A percentile compares a stretch with the other conserved stretches of the same genome.
Evolutionary conservation across 30 jellyfish, hydroid and myxozoan species (phyloP).

Genomic region (Turritopsis rubra): DNA sequence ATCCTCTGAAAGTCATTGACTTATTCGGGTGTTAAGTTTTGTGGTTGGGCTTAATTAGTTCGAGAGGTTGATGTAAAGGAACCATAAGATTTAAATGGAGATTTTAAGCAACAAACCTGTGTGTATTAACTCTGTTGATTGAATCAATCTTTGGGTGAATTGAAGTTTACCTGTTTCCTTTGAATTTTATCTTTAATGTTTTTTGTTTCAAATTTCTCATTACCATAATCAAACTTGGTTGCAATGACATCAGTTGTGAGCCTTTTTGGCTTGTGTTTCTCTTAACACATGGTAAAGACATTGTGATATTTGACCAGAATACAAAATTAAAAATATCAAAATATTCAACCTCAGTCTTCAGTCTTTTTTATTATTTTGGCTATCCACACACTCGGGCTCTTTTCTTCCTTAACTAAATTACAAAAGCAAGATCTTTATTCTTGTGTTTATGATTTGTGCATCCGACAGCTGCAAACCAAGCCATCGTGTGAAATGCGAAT

Average conservation of each 20-base stretch:
- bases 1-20: neutral
- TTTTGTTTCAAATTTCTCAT: neutral
- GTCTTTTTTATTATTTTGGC: neutral
- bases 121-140: neutral
- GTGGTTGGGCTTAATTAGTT: neutral
- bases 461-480: neutral
- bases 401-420: neutral
- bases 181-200: neutral
- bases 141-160: neutral
- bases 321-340: neutral
- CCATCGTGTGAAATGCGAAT: neutral
- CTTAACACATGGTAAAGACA: neutral
- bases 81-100: neutral
- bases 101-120: neutral
- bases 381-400: neutral
- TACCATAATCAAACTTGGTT: neutral
- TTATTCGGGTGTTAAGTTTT: neutral
- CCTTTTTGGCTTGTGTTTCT: neutral
- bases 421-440: neutral
- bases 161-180: neutral
- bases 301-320: neutral
- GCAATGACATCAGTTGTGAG: neutral
- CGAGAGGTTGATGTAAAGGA: neutral
- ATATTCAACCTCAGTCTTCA: neutral
- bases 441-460: neutral